Evolutionary conservation across 1,140 invertebrate genomes (phyloP).

Genomic region (Temnothorax nylanderi): DNA sequence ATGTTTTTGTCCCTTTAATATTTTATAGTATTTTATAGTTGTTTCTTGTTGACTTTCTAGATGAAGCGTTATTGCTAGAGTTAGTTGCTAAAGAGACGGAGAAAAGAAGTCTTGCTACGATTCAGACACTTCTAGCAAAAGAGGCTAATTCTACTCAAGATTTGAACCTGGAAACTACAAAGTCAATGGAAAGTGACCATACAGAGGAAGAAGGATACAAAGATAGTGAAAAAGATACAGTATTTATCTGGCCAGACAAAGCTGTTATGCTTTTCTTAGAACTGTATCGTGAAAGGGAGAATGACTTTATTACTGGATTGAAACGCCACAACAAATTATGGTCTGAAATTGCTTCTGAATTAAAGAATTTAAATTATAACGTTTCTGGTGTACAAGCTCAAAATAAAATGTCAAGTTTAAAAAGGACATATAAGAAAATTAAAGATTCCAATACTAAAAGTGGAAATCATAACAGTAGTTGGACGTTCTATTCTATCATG

Average conservation of each 20-base stretch:
- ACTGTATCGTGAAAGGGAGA: neutral
- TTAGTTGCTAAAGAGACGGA: neutral
- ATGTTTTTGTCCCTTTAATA: too few relatives aligned
- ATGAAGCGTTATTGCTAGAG: neutral
- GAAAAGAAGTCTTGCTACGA: neutral
- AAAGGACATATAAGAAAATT: neutral
- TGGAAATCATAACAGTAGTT: neutral
- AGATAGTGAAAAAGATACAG: too few relatives aligned
- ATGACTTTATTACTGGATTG: neutral
- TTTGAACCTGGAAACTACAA: too few relatives aligned
- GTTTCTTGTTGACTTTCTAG: neutral
- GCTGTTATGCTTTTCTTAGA: too few relatives aligned
- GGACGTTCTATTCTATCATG: neutral
- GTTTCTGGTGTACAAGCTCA: neutral
- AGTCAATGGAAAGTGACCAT: too few relatives aligned
- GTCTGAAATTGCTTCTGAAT: neutral
- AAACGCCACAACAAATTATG: neutral
- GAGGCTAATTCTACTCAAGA: too few relatives aligned
- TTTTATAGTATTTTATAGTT: neutral
- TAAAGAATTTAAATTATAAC: neutral
- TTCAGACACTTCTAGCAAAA: too few relatives aligned
- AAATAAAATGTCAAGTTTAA: conserved; percentile 11
- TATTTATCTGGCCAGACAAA: too few relatives aligned
- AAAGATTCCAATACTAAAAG: neutral
- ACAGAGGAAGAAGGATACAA: too few relatives aligned